Base-by-base conservation (phyloP, 1,140 invertebrate species). In the Lordiphosa stackelbergi region DNA sequence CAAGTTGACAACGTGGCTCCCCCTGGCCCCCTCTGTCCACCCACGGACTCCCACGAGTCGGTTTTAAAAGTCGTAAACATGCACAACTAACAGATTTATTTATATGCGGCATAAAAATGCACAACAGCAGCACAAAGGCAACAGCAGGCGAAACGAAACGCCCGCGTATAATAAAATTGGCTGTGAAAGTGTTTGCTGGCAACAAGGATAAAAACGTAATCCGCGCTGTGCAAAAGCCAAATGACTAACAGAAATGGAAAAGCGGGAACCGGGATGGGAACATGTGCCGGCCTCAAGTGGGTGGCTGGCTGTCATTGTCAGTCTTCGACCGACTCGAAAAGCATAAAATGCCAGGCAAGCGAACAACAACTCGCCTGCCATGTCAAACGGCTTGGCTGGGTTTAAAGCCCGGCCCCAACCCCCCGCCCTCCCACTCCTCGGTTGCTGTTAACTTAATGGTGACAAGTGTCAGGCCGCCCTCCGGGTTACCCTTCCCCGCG, bases 71-170 rank as follows among this genome's bases (percentile, higher is more conserved):
- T 83, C 77, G 77, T 83, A 83, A 83, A 83, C 77, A 83, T 83
- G 77, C 77, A 83, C 77, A 83, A 83, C 77, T 83, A 83, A 83
- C 77, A 83, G 77, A 83, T 83, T 83, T 83, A 83, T 83, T 83
- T 83, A 83, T 83, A 83, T 77, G 77, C 72, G 69, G 77, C 77
- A 83, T 83, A 83, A 83, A 83, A 83, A 83, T 83, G 78, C 77
- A 83, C 72, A 66, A 60, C 54, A 72, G 40, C 63, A 58, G 46
- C 34, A 71, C 22, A 53, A 34, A 53, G 47, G 37, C 37, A 40
- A 24, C 38, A 35, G 34, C 49, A 43, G 22, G 60, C 68, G 56
- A 49, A 69, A 64, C 71, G 74, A 79, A 74, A 63, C 42, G 65
- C 70, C 56, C 60, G 74, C 61, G 59, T 69, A 81, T 81, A 83